These are phyloP conservation scores for Dinoponera quadriceps DNA, from an alignment of 1,140 invertebrate genomes.

Conservation along the genomic window DNA sequence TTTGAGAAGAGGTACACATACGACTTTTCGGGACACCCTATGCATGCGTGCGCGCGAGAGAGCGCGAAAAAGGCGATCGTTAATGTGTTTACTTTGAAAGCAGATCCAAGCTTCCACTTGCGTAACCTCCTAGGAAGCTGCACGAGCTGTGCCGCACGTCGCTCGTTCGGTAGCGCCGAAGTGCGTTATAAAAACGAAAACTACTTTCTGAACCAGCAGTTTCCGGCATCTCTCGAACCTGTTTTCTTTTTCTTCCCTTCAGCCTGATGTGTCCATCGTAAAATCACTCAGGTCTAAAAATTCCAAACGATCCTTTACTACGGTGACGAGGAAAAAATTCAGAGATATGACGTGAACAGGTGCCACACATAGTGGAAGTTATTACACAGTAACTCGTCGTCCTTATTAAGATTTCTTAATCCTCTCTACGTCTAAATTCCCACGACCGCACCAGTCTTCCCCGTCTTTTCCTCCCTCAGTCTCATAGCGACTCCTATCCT, in stretches of 20 bases:
- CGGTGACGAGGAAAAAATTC: too few relatives aligned
- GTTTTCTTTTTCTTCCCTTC: not conserved
- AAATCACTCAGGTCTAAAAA: too few relatives aligned
- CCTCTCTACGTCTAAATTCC: too few relatives aligned
- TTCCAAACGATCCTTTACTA: too few relatives aligned
- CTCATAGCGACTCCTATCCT: not conserved
- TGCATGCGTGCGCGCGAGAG: not conserved
- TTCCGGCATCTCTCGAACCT: slow-evolving; percentile 1
- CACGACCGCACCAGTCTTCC: too few relatives aligned
- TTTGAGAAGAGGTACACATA: slow-evolving; percentile 23
- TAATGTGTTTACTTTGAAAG: slow-evolving; percentile 64
- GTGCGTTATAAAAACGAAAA: slow-evolving; percentile 30
- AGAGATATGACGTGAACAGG: too few relatives aligned
- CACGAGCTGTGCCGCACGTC: not conserved
- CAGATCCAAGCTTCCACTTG: slow-evolving; percentile 34
- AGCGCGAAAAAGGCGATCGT: slow-evolving; percentile 45
- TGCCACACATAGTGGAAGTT: too few relatives aligned
- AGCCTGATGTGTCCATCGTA: too few relatives aligned
- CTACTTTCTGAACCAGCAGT: slow-evolving; percentile 31
- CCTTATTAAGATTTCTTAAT: too few relatives aligned
- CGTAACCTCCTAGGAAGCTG: slow-evolving; percentile 16
- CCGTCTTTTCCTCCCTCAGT: too few relatives aligned
- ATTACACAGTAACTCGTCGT: too few relatives aligned
- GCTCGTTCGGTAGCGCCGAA: not conserved
- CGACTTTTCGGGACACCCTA: slow-evolving; percentile 21